phyloP scores from a whole-genome alignment of 2,888 invertebrate genomes.

The Cartodere bifasciata region DNA sequence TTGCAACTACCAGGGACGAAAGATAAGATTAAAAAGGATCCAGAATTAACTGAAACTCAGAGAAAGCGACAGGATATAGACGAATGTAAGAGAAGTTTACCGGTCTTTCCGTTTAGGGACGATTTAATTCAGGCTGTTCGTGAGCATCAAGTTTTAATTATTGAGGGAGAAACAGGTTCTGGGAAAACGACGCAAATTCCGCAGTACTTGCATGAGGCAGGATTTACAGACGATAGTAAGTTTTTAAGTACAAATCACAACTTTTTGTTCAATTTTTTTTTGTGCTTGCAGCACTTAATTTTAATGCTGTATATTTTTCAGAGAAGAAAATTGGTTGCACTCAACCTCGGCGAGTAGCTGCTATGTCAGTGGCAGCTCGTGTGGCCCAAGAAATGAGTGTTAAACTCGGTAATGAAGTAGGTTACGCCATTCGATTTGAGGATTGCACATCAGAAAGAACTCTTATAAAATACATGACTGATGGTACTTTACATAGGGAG shows the following conservation, averaged over 20 bases:
- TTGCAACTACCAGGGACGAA: constrained; percentile 60
- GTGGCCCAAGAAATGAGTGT: constrained; percentile 97
- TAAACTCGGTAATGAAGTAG: constrained; percentile 88
- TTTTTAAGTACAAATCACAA: no score
- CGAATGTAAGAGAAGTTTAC: constrained; percentile 85
- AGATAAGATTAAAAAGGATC: constrained; percentile 42
- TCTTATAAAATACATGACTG: constrained; percentile 97
- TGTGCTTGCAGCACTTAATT: neutral
- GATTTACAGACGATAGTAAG: constrained; percentile 60
- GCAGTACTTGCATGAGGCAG: constrained; percentile 92
- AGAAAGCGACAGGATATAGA: constrained; percentile 69
- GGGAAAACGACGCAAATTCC: constrained; percentile 99
- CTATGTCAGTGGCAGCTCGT: constrained; percentile 98
- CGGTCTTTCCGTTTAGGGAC: constrained; percentile 85
- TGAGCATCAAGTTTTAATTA: constrained; percentile 79
- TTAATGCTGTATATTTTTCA: constrained; percentile 10
- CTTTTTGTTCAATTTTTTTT: neutral
- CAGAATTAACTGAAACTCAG: constrained; percentile 52
- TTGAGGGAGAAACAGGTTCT: constrained; percentile 97
- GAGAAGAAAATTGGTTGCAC: constrained; percentile 89
- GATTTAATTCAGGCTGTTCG: constrained; percentile 84
- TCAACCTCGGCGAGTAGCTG: constrained; percentile 93
- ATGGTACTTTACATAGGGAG: constrained; percentile 94
- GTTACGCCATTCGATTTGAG: constrained; percentile 91
- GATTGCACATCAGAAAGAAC: constrained; percentile 98